phyloP scores from a whole-genome alignment of 64 coral and sea anemone species.

The Platygyra sinensis region DNA sequence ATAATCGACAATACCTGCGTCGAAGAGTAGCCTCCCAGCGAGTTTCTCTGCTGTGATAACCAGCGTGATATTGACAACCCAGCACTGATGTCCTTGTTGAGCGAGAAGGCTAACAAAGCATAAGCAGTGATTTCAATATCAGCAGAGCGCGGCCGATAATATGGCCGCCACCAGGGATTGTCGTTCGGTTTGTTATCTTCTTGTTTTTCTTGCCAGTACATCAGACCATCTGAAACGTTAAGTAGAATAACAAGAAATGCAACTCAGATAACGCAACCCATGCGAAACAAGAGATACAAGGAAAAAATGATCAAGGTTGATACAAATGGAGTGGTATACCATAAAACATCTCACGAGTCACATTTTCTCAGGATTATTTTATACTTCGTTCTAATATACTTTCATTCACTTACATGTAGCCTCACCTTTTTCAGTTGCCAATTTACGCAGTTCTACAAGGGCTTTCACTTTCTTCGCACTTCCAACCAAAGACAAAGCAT shows the following conservation, averaged over 20 bases:
- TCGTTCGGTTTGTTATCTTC: slow-evolving; percentile 9
- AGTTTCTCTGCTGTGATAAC: slow-evolving; percentile 96
- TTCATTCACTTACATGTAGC: not conserved
- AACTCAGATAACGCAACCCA: not conserved
- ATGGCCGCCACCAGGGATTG: slow-evolving; percentile 70
- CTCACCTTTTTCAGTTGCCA: slow-evolving; percentile 78
- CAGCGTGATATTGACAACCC: slow-evolving; percentile 83
- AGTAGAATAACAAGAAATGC: not conserved
- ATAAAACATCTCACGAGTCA: too few relatives aligned
- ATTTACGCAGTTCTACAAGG: slow-evolving; percentile 42
- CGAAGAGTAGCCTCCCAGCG: slow-evolving; percentile 82
- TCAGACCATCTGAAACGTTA: slow-evolving; percentile 65
- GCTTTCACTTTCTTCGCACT: slow-evolving; percentile 42
- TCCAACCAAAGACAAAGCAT: slow-evolving; percentile 62
- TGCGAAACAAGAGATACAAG: too few relatives aligned
- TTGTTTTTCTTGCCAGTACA: slow-evolving; percentile 82
- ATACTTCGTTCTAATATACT: not conserved
- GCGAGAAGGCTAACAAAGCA: slow-evolving; percentile 59
- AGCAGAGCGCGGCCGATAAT: slow-evolving; percentile 86
- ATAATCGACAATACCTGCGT: slow-evolving; percentile 68
- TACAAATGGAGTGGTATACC: too few relatives aligned
- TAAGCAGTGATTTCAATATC: slow-evolving; percentile 99
- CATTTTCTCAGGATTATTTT: too few relatives aligned
- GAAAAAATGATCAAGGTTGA: too few relatives aligned
- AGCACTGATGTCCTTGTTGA: slow-evolving; percentile 47